Base-by-base conservation (phyloP, 2,888 invertebrate species). In the Lamellibrachia columna region DNA sequence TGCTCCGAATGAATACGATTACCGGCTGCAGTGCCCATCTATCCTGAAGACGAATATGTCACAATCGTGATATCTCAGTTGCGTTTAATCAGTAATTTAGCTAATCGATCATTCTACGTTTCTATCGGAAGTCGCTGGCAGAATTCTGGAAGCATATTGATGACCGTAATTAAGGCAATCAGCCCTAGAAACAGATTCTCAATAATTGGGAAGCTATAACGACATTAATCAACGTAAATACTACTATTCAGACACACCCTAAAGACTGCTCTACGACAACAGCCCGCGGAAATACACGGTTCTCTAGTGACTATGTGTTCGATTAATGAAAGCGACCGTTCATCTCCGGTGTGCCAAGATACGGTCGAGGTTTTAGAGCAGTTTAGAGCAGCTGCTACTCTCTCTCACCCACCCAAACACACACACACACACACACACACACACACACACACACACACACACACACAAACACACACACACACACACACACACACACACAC, bases 141-240 rank as follows among this genome's bases (percentile, higher is more conserved):
- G 15, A 75, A 75, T 22, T 22, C 75, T 15, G 75, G 75, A 75
- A 3, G 75, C 75, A 75, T 22, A 22, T 75, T 22, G 75, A 75
- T 75, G 75, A 75, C 75, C 75, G 75, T 75, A 75, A 75, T 75
- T 75, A 75, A 75, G 75, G 75, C 75, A 75, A 75, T 75, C 75
- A 75, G 75, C 75, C 6, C 22, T 75, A 22, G 75, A 75, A 75
- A 75, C 75, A 22, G 75, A 75, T 75, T 75, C 75, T 75, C 75
- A 75, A 75, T 75, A 22, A 75, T n/a, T 75, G 75, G 75, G 75
- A 22, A 75, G 75, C 15, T 75, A 22, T 75, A 75, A 75, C n/a
- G 22, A 75, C 75, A 75, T 75, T 75, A 75, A n/a, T 75, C 75
- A 75, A 75, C 75, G 75, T n/a, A 75, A 58, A 58, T 15, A 22